Conservation (phyloP, 1,140 invertebrate species). For the Microplitis demolitor region DNA sequence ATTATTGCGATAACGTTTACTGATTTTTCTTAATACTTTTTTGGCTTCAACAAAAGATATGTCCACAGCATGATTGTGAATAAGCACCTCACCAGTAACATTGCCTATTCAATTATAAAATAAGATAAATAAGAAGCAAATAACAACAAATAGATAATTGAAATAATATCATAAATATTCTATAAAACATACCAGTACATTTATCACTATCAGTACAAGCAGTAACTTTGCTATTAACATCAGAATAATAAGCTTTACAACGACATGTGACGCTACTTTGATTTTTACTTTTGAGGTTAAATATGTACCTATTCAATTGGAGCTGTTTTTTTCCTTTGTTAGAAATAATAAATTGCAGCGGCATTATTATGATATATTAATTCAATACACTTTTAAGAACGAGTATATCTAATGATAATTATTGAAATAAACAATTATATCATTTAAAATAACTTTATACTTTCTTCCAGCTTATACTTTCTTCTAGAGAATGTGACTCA, state of each 20-base stretch:
- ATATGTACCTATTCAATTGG: neutral
- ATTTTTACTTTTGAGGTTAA: neutral
- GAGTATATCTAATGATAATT: too few relatives aligned
- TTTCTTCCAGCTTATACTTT: too few relatives aligned
- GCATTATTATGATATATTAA: neutral
- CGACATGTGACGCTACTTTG: neutral
- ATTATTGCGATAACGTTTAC: neutral
- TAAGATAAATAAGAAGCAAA: too few relatives aligned
- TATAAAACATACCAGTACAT: too few relatives aligned
- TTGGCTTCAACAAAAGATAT: neutral
- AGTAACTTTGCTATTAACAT: neutral
- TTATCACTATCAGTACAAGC: too few relatives aligned
- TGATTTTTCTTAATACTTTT: neutral
- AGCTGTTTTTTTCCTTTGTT: neutral
- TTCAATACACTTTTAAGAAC: neutral
- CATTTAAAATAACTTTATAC: too few relatives aligned
- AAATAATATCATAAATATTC: too few relatives aligned
- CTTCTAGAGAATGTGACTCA: too few relatives aligned
- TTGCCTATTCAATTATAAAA: neutral
- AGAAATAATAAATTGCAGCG: neutral
- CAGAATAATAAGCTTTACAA: neutral
- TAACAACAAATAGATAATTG: too few relatives aligned
- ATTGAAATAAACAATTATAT: too few relatives aligned
- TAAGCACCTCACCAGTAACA: neutral
- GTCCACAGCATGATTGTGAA: neutral